A percentile compares a stretch with the other conserved stretches of the same genome.
Evolutionary conservation across 2,113 vertebrate species (phyloP).

Genomic region (Plecotus auritus): DNA sequence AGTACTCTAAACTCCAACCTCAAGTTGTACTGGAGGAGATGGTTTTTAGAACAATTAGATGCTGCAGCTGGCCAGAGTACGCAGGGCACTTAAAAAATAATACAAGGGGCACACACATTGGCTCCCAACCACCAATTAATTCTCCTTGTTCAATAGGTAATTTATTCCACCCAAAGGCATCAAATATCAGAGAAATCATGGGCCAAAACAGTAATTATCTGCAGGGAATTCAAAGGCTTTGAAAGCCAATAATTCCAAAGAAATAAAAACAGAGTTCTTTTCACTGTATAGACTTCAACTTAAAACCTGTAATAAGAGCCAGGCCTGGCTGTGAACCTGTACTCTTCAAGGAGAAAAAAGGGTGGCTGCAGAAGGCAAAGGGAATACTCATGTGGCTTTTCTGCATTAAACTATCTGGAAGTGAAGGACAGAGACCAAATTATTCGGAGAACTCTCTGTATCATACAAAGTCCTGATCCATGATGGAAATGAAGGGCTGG

Average conservation of each 20-base stretch:
- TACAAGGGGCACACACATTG: slow-evolving; percentile 65
- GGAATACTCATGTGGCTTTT: slow-evolving; percentile 85
- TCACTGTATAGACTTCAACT: slow-evolving; percentile 78
- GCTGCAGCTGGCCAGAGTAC: slow-evolving; percentile 57
- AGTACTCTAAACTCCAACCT: not conserved
- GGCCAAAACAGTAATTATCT: slow-evolving; percentile 84
- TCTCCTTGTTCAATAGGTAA: slow-evolving; percentile 80
- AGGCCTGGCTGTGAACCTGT: slow-evolving; percentile 83
- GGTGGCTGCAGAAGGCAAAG: slow-evolving; percentile 80
- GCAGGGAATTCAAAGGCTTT: slow-evolving; percentile 77
- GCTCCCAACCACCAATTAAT: slow-evolving; percentile 81
- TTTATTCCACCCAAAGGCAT: slow-evolving; percentile 81
- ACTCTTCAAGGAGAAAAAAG: slow-evolving; percentile 82
- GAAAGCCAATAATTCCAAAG: slow-evolving; percentile 82
- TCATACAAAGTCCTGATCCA: slow-evolving; percentile 77
- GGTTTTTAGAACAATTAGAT: slow-evolving; percentile 78
- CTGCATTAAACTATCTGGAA: slow-evolving; percentile 82
- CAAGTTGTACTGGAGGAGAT: slow-evolving; percentile 29
- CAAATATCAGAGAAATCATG: slow-evolving; percentile 80
- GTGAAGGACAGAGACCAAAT: slow-evolving; percentile 84
- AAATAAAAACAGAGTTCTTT: slow-evolving; percentile 85
- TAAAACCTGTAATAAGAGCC: slow-evolving; percentile 84
- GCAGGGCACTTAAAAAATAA: slow-evolving; percentile 72
- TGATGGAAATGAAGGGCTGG: slow-evolving; percentile 79
- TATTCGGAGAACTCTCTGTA: slow-evolving; percentile 71